Percentiles rank a stretch among this genome's conserved stretches.
Evolutionary conservation across 2,797 vertebrate species (phyloP).

Genomic region (Onychomys torridus): DNA sequence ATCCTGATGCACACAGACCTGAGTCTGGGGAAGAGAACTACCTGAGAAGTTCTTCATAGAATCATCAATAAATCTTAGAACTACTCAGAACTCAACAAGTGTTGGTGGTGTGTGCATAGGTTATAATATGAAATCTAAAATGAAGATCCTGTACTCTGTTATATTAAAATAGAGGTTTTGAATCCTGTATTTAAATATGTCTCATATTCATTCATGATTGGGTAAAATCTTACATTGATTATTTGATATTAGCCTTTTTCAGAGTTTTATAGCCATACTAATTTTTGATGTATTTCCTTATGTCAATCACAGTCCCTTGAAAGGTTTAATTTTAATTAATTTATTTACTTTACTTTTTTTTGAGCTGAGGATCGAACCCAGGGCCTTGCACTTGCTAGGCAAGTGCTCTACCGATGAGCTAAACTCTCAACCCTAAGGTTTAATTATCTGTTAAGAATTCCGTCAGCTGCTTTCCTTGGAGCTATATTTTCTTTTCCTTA

Average conservation of each 20-base stretch:
- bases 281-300: constrained; percentile 1
- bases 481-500: background rate
- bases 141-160: background rate
- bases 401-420: no score
- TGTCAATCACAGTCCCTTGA: background rate
- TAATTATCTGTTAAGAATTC: background rate
- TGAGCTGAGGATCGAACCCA: no score
- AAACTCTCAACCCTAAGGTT: no score
- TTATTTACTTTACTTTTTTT: no score
- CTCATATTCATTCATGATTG: background rate
- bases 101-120: background rate
- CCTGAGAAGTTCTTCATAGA: background rate
- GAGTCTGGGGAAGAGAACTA: background rate
- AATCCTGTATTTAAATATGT: background rate
- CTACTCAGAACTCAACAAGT: background rate
- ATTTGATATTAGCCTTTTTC: constrained; percentile 39
- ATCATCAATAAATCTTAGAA: background rate
- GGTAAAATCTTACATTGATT: constrained; percentile 11
- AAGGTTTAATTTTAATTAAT: constrained; percentile 36
- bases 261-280: background rate
- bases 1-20: background rate
- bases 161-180: background rate
- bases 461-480: constrained; percentile 16
- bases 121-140: background rate
- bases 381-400: no score